A percentile compares a stretch with the other conserved stretches of the same genome.
Evolutionary conservation across 1,140 invertebrate genomes (phyloP).

Genomic region (Phortica variegata): DNA sequence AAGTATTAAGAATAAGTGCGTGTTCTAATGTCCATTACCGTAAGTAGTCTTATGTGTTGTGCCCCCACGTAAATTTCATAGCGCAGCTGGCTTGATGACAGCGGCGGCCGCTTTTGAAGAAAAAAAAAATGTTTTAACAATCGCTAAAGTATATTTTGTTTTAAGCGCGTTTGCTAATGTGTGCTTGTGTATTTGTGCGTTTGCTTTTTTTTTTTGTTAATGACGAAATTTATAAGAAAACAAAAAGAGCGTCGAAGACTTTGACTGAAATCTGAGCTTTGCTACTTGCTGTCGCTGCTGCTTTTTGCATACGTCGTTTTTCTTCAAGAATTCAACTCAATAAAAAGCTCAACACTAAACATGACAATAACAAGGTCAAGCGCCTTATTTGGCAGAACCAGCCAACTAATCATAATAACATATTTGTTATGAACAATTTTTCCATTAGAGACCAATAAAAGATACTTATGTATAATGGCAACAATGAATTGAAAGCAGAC

Average conservation of each 20-base stretch:
- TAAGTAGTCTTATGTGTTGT: slow-evolving; percentile 26
- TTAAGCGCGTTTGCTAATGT: slow-evolving; percentile 1
- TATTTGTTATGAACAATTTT: no score
- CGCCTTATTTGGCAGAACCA: slow-evolving; percentile 35
- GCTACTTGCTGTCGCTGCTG: no score
- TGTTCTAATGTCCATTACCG: slow-evolving; percentile 54
- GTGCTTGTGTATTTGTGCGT: slow-evolving; percentile 2
- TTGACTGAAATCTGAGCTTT: slow-evolving; percentile 43
- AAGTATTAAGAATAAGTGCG: slow-evolving; percentile 34
- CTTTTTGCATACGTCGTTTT: slow-evolving; percentile 41
- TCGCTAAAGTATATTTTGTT: slow-evolving; percentile 17
- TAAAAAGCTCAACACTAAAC: slow-evolving; percentile 26
- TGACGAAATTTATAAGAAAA: no score
- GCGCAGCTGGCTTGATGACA: no score
- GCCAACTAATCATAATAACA: slow-evolving; percentile 38
- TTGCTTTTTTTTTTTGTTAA: slow-evolving; percentile 10
- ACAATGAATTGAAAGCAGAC: no score
- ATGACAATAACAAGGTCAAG: slow-evolving; percentile 42
- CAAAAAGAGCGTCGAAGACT: not conserved
- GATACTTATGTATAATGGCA: no score
- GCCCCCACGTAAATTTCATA: slow-evolving; percentile 53
- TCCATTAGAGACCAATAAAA: no score
- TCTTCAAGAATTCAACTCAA: no score
- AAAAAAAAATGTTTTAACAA: slow-evolving; percentile 17
- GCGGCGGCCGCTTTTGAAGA: no score